A percentile compares a stretch with the other conserved stretches of the same genome.
phyloP scores from a whole-genome alignment of 1,140 invertebrate genomes.

The Lepidurus arcticus region DNA sequence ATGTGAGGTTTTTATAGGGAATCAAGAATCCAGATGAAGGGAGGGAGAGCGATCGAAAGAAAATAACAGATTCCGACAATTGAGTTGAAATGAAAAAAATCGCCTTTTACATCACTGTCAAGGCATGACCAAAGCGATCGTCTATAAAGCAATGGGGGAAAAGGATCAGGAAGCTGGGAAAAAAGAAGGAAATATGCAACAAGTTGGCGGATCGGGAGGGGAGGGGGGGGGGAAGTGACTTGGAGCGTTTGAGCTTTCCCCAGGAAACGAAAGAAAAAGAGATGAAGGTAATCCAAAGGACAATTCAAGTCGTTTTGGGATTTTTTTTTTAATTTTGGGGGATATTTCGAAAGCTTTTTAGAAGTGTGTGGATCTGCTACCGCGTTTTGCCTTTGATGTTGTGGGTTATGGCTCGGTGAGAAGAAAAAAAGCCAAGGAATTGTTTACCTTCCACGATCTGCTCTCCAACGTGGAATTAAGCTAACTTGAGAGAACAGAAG shows the following conservation, averaged over 20 bases:
- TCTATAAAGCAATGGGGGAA: no score
- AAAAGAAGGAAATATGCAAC: background rate
- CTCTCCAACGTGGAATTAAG: background rate
- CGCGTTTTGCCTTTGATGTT: background rate
- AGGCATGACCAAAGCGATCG: background rate
- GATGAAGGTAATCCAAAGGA: background rate
- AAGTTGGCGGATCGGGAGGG: background rate
- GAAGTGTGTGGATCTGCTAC: background rate
- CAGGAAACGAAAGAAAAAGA: background rate
- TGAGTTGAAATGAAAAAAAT: background rate
- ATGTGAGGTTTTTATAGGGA: no score
- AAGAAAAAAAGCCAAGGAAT: background rate
- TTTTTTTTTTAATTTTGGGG: no score
- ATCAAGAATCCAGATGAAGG: no score
- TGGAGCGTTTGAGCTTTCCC: background rate
- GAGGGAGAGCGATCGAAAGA: no score
- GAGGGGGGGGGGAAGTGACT: background rate
- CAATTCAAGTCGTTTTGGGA: background rate
- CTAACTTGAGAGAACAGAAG: background rate
- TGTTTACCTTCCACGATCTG: background rate
- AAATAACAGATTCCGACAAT: background rate
- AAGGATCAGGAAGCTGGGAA: background rate
- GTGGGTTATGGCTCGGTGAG: background rate
- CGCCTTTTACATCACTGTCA: constrained; percentile 14
- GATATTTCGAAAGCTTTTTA: background rate